These are phyloP conservation scores for Empidonax traillii DNA, from an alignment of 2,113 vertebrate genomes.

Conservation along the genomic window DNA sequence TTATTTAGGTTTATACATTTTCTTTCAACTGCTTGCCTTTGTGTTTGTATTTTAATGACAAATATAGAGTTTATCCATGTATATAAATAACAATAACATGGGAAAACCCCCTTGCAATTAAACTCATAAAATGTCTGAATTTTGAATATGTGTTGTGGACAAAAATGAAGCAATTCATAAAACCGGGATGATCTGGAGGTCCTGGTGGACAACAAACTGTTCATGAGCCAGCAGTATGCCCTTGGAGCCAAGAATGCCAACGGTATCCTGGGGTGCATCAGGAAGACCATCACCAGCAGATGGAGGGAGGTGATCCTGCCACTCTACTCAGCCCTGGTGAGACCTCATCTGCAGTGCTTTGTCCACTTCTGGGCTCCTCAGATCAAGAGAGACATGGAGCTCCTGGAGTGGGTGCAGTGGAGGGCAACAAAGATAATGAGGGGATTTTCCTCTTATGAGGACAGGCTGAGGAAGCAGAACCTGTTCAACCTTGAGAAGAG, in stretches of 20 bases:
- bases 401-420: not conserved
- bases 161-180: not conserved
- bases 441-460: not conserved
- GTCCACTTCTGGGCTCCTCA: not conserved
- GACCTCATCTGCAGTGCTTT: not conserved
- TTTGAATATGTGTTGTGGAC: not conserved
- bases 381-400: not conserved
- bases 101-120: not conserved
- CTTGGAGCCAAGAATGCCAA: not conserved
- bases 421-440: not conserved
- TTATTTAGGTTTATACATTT: not conserved
- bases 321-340: not conserved
- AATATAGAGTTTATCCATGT: not conserved
- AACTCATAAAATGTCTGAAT: not conserved
- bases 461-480: accelerated
- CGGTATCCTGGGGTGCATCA: accelerated
- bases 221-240: not conserved
- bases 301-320: accelerated
- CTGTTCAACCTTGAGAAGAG: not conserved
- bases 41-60: not conserved
- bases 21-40: not conserved
- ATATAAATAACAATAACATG: not conserved
- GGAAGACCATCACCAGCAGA: accelerated
- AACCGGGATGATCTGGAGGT: not conserved
- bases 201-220: not conserved